phyloP scores from a whole-genome alignment of 2,113 vertebrate species.

The Protobothrops flavoviridis region DNA sequence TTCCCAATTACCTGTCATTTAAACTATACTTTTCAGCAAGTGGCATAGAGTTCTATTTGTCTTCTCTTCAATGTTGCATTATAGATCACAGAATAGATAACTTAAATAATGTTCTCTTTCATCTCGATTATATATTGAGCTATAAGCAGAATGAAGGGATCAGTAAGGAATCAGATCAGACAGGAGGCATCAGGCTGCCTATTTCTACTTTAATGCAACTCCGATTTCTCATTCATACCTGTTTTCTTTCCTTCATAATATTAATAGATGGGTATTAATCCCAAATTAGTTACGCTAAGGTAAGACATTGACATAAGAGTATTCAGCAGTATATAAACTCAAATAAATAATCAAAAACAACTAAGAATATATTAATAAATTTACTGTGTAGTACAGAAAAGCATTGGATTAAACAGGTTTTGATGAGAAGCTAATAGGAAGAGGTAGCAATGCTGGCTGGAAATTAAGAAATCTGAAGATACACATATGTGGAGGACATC shows the following conservation, averaged over 20 bases:
- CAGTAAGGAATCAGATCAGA: not conserved
- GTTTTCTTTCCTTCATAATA: not conserved
- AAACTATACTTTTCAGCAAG: constrained; percentile 54
- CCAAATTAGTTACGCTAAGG: not conserved
- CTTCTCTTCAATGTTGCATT: constrained; percentile 25
- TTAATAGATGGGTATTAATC: not conserved
- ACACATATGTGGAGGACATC: not conserved
- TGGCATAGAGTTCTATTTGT: constrained; percentile 52
- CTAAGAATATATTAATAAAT: not conserved
- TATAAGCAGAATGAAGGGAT: not conserved
- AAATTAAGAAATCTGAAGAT: not conserved
- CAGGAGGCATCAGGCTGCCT: not conserved
- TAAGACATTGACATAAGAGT: not conserved
- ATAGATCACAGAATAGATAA: not conserved
- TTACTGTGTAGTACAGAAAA: not conserved
- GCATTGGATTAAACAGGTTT: not conserved
- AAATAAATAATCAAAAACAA: not conserved
- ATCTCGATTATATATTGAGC: not conserved
- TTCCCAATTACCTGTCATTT: constrained; percentile 60
- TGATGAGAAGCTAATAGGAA: not conserved
- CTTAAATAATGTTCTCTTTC: not conserved
- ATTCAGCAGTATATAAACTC: not conserved
- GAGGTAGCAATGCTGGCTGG: not conserved
- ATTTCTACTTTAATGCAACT: not conserved
- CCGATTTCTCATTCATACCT: not conserved